Percentiles rank a stretch among this genome's conserved stretches.
phyloP scores from a whole-genome alignment of 1,140 invertebrate genomes.

The Pogonus chalceus region DNA sequence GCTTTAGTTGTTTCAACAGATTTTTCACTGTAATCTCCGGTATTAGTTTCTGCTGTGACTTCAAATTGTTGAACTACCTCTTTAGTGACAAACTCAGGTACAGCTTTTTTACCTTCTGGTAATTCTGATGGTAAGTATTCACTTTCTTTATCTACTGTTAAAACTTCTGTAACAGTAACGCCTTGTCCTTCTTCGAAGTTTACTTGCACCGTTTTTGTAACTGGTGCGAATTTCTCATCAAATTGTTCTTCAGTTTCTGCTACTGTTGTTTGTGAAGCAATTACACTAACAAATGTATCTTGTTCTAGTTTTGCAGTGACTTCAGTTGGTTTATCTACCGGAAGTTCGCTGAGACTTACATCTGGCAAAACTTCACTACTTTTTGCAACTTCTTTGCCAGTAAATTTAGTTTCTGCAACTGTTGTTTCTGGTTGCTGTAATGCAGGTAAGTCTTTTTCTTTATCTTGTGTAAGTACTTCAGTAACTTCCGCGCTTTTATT shows the following conservation, averaged over 20 bases:
- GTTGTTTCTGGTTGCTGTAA: constrained; percentile 24
- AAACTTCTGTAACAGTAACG: constrained; percentile 37
- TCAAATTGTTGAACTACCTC: constrained; percentile 38
- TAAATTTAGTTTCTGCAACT: constrained; percentile 26
- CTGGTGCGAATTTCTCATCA: constrained; percentile 22
- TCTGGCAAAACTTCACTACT: constrained; percentile 33
- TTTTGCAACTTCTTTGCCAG: constrained; percentile 31
- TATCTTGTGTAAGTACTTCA: constrained; percentile 20
- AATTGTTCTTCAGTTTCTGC: constrained; percentile 30
- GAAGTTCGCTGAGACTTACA: constrained; percentile 17
- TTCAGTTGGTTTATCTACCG: constrained; percentile 17
- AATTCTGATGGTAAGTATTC: constrained; percentile 23
- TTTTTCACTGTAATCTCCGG: constrained; percentile 29
- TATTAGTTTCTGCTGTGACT: constrained; percentile 31
- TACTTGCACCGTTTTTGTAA: constrained; percentile 31
- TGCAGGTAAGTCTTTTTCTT: constrained; percentile 29
- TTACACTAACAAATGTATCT: constrained; percentile 20
- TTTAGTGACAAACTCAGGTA: constrained; percentile 32
- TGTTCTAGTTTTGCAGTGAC: constrained; percentile 20
- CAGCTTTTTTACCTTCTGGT: constrained; percentile 21
- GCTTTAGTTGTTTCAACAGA: constrained; percentile 28
- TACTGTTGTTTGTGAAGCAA: constrained; percentile 19
- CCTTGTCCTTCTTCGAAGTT: constrained; percentile 36
- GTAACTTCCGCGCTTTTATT: constrained; percentile 26
- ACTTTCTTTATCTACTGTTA: constrained; percentile 35